Percentiles rank a stretch among this genome's conserved stretches.
Evolutionary conservation across 2,113 vertebrate genomes (phyloP).

Genomic region (rabbit (Oryctolagus cuniculus)): mOryCun1.1 NC_091433.1:112572001-112572500

Average conservation of each 20-base stretch:
- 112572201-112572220: conserved; percentile 54
- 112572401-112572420: background rate
- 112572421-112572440: background rate
- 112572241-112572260: background rate
- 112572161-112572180: conserved; percentile 57
- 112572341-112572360: background rate
- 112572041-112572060: background rate
- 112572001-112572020: no score
- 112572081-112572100: background rate
- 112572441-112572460: conserved; percentile 9
- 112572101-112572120: background rate
- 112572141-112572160: conserved; percentile 37
- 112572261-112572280: background rate
- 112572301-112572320: background rate
- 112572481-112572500: no score
- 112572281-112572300: background rate
- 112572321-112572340: background rate
- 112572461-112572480: conserved; percentile 10
- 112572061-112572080: no score
- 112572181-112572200: conserved; percentile 61
- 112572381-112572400: background rate
- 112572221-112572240: conserved; percentile 37
- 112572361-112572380: background rate
- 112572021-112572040: no score
- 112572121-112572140: background rate